Base-by-base conservation (phyloP, 2,113 vertebrate genomes). In the Takifugu bimaculatus region DNA sequence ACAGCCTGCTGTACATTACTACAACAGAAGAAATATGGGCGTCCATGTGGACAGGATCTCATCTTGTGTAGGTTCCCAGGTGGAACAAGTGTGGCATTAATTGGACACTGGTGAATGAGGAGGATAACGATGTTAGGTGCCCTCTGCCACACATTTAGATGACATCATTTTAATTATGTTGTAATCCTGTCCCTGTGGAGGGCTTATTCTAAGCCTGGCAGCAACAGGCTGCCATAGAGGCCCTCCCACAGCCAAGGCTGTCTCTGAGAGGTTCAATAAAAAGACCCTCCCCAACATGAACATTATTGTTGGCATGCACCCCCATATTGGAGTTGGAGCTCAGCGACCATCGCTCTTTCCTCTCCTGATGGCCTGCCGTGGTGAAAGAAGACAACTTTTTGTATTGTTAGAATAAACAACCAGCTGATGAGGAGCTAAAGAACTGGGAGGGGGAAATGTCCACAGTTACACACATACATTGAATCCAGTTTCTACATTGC, bases 81-180 rank as follows among this genome's bases (percentile, higher is more conserved):
- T 68, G 58, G 59, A 67, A 62, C 50, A 54, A 70, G 54, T 49
- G 52, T 62, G 47, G 61, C 44, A 57, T 59, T 80, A 67, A 84
- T 74, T 83, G 66, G 49, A 29, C 59, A 71, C 47, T 27, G 32
- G 54, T 47, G 32, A 65, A 62, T 50, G 47, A 26, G 44, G n/a
- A 42, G 50, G 57, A 51, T 70, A 54, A 39, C 62, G 39, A 27
- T 59, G 57, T 74, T 32, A 61, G 66, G 45, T 25, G 55, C 51
- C 62, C 49, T 59, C 29, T 0, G 27, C 57, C 63, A 75, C 74
- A 75, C 29, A 26, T 81, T 80, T 50, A 70, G 72, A 82, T 74
- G 67, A 78, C 74, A 78, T 78, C 62, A 80, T 48, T 79, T 73
- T 53, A 79, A 79, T 84, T 64, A 73, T 69, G 52, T 48, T 66